Percentiles rank a stretch among this genome's conserved stretches.
phyloP scores from a whole-genome alignment of 1,140 invertebrate genomes.

The Cardiocondyla obscurior region DNA sequence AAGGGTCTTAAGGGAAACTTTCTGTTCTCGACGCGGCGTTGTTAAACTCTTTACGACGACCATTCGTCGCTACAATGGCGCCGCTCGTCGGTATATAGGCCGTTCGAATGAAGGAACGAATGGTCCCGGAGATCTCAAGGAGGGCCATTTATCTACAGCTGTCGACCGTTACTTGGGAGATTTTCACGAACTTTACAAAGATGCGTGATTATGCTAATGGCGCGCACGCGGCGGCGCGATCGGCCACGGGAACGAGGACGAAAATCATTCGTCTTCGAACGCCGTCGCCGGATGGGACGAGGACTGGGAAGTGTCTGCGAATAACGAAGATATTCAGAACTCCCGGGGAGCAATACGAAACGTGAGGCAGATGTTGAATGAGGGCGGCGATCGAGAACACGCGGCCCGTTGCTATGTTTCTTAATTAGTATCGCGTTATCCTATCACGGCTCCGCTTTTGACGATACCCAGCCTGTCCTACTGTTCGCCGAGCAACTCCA shows the following conservation, averaged over 20 bases:
- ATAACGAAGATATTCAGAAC: constrained; percentile 30
- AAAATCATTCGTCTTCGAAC: constrained; percentile 45
- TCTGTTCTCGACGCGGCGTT: constrained; percentile 70
- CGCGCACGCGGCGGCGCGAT: background rate
- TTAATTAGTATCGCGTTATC: constrained; percentile 51
- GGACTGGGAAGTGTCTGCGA: constrained; percentile 12
- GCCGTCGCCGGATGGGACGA: constrained; percentile 15
- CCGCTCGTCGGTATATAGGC: constrained; percentile 67
- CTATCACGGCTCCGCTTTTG: constrained; percentile 23
- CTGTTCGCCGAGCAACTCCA: background rate
- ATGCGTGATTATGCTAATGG: constrained; percentile 69
- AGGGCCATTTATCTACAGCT: constrained; percentile 73
- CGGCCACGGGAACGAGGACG: constrained; percentile 5
- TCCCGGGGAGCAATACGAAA: constrained; percentile 42
- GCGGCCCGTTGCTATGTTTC: constrained; percentile 35
- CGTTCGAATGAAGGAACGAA: constrained; percentile 69
- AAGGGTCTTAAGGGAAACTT: constrained; percentile 74
- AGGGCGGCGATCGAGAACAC: constrained; percentile 9
- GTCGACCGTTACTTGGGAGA: constrained; percentile 69
- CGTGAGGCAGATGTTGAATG: constrained; percentile 47
- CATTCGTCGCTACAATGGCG: constrained; percentile 78
- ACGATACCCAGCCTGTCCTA: background rate
- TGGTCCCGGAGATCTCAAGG: constrained; percentile 63
- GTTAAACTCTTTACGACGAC: constrained; percentile 80
- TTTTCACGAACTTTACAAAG: constrained; percentile 59